Evolutionary conservation across 2,888 invertebrate species (phyloP), one percentile per base, ranked within the genome.

Genomic region (Aspidapion aeneum): DNA sequence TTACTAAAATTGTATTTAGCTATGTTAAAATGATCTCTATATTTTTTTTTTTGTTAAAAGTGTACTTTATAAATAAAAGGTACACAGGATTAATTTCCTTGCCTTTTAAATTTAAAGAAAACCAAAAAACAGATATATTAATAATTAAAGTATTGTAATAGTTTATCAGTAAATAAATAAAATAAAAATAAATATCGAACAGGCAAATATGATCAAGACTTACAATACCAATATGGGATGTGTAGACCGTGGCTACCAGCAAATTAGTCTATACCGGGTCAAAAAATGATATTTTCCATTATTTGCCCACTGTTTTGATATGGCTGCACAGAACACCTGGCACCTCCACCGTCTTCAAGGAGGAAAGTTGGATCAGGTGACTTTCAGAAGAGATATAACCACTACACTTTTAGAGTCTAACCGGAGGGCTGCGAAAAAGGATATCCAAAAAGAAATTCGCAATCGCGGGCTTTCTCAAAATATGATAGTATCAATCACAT

Each of bases 201-300:
- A 35, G 35, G 5, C 35, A 35, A 35, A 35, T 12, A 35, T 35
- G 12, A 35, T 35, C 3, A 35, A 35, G 12, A 35, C 12, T 12
- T 35, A 35, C 12, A 35, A 35, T 35, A 12, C 35, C 35, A 35
- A 35, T 35, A 35, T 35, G 35, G 35, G 12, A 7, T 3, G 35
- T 35, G 35, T 35, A 35, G 12, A 35, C 12, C 17, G 17, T 9
- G 54, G 18, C 3, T 3, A 52, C 18, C 54, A 52, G 7, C 3
- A 7, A 3, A 35, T 35, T 12, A 35, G 35, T 35, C 18, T 52
- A 52, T 17, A 52, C 35, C 5, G 5, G 35, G 54, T 12, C 3
- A 52, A 52, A 52, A 52, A 52, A 18, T 52, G 54, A n/a, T 52
- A 52, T 7, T 52, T 52, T 52, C 49, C 54, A 18, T 18, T 52